Base-by-base conservation (phyloP, 2,113 vertebrate genomes). In the Etheostoma spectabile region DNA sequence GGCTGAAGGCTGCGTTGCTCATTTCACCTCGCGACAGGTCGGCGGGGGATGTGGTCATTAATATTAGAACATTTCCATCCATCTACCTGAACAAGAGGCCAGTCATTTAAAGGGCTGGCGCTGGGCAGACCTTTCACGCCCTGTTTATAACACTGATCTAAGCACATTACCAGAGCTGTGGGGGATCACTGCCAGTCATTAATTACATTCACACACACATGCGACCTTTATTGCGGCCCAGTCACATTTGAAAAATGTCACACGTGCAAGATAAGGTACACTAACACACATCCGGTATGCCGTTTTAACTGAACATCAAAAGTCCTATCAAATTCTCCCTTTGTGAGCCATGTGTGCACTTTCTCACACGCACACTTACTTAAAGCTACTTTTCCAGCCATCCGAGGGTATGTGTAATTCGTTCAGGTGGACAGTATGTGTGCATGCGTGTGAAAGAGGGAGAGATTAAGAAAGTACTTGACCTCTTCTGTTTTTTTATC, bases 1-100 rank as follows among this genome's bases (percentile, higher is more conserved):
- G 94, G 91, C 91, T 91, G 93, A 92, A 91, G 92, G 84, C 91
- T 93, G 88, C 81, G 84, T 89, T 92, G 92, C 88, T 96, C 87
- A 92, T 92, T 92, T 91, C 86, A 91, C 88, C 93, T 91, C 90
- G 45, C 60, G 90, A 91, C 92, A 93, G 86, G 91, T 94, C 92
- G 93, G 91, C 84, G 84, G 94, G 87, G 75, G 85, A 82, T 51
- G 24, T 56, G 74, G 81, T 92, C 93, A 92, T 94, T 95, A 93
- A 95, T 94, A 95, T 91, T 80, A 87, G 83, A 93, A 88, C 77
- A 80, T 86, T 90, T 92, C 88, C 92, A 94, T 95, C 91, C 86
- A 94, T 95, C 91, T 90, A 92, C 74, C 78, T 79, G 84, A 91
- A 87, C 85, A 84, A 85, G 84, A 80, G 79, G 88, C 83, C 85